Base-by-base conservation (phyloP, 2,113 vertebrate genomes). In the Tautogolabrus adspersus region DNA sequence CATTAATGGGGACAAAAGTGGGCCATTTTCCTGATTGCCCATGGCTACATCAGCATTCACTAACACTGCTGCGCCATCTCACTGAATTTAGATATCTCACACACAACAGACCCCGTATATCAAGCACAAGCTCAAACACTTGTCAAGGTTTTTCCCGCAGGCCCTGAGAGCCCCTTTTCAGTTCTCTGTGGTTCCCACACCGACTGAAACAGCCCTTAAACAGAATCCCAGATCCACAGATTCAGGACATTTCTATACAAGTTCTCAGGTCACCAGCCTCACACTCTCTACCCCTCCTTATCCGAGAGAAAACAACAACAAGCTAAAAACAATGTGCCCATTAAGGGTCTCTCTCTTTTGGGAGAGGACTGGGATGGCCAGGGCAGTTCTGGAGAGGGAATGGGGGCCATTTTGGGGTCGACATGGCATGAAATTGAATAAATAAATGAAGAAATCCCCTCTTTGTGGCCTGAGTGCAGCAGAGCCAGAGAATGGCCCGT, bases 371-470 rank as follows among this genome's bases (percentile, higher is more conserved):
- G 68, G 84, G 75, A 37, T 80, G 66, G 66, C 75, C 72, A 75
- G 84, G 84, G 92, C 88, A 86, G 86, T 85, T 90, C 74, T 92
- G 87, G 83, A 87, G 76, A 68, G 76, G 91, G 88, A 91, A 85
- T 69, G 37, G 89, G 93, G 94, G 90, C 89, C 91, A 75, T 92
- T 90, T 92, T 88, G 79, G 65, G 85, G 72, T 91, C 87, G 91
- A 90, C 93, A 87, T 91, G 92, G 88, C 93, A 89, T 94, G 85
- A 94, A 95, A 94, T 89, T 81, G 91, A 96, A 97, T 95, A 95
- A 96, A 94, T 96, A 93, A 93, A 96, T 95, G 94, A 95, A 95
- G 89, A 96, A 91, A 89, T 87, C 93, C 91, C 88, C 86, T 91
- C 94, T 97, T 97, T 97, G 96, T 96, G 91, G 91, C 82, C 70